Conservation (phyloP, 1,140 invertebrate genomes). For the Phenacoccus solenopsis region DNA sequence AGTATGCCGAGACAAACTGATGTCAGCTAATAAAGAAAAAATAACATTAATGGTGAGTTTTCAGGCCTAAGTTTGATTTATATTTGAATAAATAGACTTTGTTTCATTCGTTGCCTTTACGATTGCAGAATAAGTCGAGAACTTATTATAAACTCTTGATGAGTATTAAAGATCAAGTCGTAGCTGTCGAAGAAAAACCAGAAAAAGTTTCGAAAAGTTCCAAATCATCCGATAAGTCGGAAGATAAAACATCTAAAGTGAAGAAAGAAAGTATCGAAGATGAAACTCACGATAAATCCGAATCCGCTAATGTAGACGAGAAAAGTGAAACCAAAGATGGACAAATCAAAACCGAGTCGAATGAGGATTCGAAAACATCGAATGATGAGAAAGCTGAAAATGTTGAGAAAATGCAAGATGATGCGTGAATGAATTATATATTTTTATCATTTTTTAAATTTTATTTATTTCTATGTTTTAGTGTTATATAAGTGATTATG, state of each 20-base stretch:
- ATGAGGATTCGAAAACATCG: background rate
- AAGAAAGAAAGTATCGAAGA: background rate
- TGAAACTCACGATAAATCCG: background rate
- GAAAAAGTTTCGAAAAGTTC: background rate
- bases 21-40: slow-evolving; percentile 1
- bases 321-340: background rate
- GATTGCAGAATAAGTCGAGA: background rate
- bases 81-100: no score
- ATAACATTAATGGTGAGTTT: background rate
- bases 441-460: no score
- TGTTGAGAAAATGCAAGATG: background rate
- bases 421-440: no score
- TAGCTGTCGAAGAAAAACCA: background rate
- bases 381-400: background rate
- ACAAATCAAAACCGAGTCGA: background rate
- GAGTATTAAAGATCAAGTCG: background rate
- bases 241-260: background rate
- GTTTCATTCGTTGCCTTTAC: background rate
- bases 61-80: background rate
- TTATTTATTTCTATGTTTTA: no score
- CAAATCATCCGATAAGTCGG: background rate
- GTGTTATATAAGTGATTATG: no score
- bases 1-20: background rate
- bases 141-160: background rate
- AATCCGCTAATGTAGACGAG: background rate